Evolutionary conservation across 2,888 invertebrate genomes (phyloP), one percentile per base, ranked within the genome.

Genomic region (Encarsia formosa): DNA sequence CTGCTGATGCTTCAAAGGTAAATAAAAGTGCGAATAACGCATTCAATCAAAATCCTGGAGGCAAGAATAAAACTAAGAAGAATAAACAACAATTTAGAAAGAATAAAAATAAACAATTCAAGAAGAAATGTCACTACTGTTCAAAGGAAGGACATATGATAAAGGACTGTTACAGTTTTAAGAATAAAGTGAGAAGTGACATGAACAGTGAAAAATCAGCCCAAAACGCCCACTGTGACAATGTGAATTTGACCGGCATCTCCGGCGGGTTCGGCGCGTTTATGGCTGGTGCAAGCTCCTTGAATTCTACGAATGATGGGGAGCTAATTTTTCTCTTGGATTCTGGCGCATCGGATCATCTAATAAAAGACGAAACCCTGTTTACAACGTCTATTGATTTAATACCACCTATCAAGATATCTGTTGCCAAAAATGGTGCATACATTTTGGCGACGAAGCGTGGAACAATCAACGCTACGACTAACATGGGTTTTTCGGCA

Each of bases 381-480:
- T 49, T 49, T 23, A 37, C 35, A 8, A 40, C 57, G 35, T 26
- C 8, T 3, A 19, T 8, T 11, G 31, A 43, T 16, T 11, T 29
- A 19, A 2, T 8, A 4, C 29, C 18, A 43, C 43, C 31, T 5
- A 4, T 43, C 3, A 43, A 18, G 18, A 15, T 43, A 15, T 4
- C 20, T 18, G 19, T 18, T 13, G 29, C 29, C 8, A 29, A 29
- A 29, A 16, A 22, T 19, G 61, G 59, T 39, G 39, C 52, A 42
- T 64, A 54, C 59, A 61, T 69, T 56, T 45, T 54, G 49, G 67
- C 65, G 5, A 65, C 62, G 1, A 64, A 65, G 52, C 61, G 52
- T 31, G 65, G 65, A 22, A 55, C 52, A 24, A 51, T 71, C 4
- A 42, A 59, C 20, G 60, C 68, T 5, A 56, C 50, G 8, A 65